These are phyloP conservation scores for Diplodus sargus DNA, from an alignment of 2,797 vertebrate genomes.

Conservation along the genomic window DNA sequence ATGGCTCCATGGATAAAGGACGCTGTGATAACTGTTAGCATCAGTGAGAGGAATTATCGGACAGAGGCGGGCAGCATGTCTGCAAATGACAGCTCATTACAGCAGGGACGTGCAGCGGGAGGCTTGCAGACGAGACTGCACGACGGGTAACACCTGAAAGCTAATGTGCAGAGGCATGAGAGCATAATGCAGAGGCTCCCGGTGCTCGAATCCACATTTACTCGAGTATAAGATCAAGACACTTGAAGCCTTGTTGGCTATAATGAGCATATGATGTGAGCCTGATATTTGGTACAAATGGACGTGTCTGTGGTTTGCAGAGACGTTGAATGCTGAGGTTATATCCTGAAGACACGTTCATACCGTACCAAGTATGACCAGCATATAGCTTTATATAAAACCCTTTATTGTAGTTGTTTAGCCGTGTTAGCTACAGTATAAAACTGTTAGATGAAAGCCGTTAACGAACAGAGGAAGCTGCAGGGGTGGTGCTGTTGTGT, in stretches of 20 bases:
- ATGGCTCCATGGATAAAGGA: not conserved
- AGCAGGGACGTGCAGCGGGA: not conserved
- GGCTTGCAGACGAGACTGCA: no score
- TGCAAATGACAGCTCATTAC: conserved; percentile 13
- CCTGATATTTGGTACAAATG: no score
- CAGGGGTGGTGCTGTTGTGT: not conserved
- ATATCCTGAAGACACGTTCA: no score
- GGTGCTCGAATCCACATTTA: no score
- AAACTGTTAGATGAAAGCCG: not conserved
- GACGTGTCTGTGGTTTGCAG: no score
- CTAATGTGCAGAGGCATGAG: not conserved
- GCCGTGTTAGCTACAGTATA: no score
- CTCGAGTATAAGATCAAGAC: no score
- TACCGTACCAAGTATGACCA: no score
- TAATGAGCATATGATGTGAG: no score
- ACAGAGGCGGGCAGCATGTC: not conserved
- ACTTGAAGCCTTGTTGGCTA: no score
- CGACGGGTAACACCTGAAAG: not conserved
- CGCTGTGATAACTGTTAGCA: conserved; percentile 4
- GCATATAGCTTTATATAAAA: not conserved
- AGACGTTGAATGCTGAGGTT: no score
- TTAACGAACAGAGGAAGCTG: not conserved
- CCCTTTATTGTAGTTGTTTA: no score
- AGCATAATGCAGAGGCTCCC: not conserved
- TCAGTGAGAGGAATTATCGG: not conserved